Conservation (phyloP, 2,888 invertebrate genomes). For the Endotricha flammealis region DNA sequence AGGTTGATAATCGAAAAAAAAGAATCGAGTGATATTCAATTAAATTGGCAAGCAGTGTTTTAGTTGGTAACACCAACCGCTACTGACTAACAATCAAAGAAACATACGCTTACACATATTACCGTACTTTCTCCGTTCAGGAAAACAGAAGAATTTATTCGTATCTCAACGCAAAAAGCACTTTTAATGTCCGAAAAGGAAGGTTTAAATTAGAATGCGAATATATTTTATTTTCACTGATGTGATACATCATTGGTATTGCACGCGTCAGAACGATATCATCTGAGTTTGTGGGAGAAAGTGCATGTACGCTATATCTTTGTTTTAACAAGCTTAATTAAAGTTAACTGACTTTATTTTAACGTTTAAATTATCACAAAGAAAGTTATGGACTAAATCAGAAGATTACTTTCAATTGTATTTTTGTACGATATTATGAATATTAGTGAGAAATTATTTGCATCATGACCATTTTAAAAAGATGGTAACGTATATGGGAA, state of each 20-base stretch:
- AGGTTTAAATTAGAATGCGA: constrained; percentile 1
- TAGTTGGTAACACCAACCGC: no score
- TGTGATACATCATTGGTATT: constrained; percentile 26
- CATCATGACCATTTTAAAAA: no score
- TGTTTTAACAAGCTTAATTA: background rate
- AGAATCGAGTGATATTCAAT: no score
- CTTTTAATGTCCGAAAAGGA: background rate
- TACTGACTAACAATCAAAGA: no score
- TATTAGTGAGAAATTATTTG: no score
- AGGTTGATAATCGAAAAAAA: no score
- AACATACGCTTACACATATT: no score
- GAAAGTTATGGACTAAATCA: background rate
- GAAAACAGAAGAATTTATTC: background rate
- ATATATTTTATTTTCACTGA: background rate
- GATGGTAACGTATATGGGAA: no score
- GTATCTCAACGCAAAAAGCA: background rate
- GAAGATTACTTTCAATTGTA: no score
- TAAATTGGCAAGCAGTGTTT: no score
- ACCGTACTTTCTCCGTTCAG: background rate
- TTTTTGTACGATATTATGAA: no score
- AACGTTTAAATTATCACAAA: background rate
- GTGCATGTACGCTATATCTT: constrained; percentile 5
- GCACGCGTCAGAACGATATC: constrained; percentile 21
- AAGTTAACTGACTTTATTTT: background rate
- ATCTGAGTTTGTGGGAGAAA: constrained; percentile 19